These are phyloP conservation scores for Empis livida DNA, from an alignment of 2,888 invertebrate species.

Conservation along the genomic window DNA sequence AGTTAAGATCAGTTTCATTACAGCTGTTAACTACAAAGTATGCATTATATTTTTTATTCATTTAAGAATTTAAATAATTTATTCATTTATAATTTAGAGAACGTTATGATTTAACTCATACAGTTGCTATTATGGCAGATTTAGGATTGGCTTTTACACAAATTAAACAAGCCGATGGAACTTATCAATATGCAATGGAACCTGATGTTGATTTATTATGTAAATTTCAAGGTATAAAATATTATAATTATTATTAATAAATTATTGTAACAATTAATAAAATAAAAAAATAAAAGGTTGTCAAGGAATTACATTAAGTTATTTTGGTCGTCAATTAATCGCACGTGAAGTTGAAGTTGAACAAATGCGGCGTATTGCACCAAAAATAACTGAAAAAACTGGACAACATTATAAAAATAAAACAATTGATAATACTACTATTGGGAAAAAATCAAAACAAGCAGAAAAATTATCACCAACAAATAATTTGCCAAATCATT, in stretches of 20 bases:
- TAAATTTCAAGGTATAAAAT: slow-evolving; percentile 25
- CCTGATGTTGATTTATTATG: slow-evolving; percentile 59
- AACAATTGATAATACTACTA: slow-evolving; percentile 1
- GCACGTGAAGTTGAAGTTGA: slow-evolving; percentile 71
- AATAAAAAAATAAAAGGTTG: slow-evolving; percentile 17
- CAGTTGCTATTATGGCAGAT: slow-evolving; percentile 76
- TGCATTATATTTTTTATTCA: too few relatives aligned
- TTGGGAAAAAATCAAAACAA: slow-evolving; percentile 1
- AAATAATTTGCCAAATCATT: slow-evolving; percentile 49
- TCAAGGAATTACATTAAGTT: slow-evolving; percentile 39
- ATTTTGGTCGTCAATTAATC: slow-evolving; percentile 65
- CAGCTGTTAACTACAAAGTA: slow-evolving; percentile 32
- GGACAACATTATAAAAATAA: slow-evolving; percentile 9
- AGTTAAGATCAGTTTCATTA: slow-evolving; percentile 52
- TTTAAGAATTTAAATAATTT: slow-evolving; percentile 1
- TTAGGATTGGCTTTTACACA: slow-evolving; percentile 79
- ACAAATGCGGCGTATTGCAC: slow-evolving; percentile 48
- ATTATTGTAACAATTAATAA: background rate
- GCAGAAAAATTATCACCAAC: slow-evolving; percentile 4
- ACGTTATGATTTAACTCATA: slow-evolving; percentile 45
- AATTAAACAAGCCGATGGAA: slow-evolving; percentile 62
- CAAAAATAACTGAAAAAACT: slow-evolving; percentile 17
- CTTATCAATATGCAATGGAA: slow-evolving; percentile 55
- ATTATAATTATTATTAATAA: background rate
- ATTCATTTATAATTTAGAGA: slow-evolving; percentile 21